Percentiles rank a stretch among this genome's conserved stretches.
phyloP scores from a whole-genome alignment of 2,797 vertebrate species.

The Rhodeus uyekii region DNA sequence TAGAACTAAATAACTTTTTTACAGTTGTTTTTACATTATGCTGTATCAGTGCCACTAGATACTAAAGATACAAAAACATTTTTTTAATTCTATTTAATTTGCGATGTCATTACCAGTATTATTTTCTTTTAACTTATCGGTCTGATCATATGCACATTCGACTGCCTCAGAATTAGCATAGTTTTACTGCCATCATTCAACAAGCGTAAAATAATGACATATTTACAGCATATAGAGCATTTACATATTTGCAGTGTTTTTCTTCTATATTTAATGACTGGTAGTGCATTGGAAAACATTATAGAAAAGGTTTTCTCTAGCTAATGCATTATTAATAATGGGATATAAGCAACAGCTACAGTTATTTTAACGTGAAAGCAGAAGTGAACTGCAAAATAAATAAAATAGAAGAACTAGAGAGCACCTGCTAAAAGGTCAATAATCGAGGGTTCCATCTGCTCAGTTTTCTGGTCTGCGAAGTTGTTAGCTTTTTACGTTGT shows the following conservation, averaged over 20 bases:
- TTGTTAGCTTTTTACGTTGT: not conserved
- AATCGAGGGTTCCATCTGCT: not conserved
- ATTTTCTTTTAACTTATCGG: too few species aligned
- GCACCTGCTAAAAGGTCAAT: not conserved
- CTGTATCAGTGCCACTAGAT: not conserved
- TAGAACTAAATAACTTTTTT: not conserved
- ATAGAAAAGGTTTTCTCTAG: slow-evolving; percentile 14
- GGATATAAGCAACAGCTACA: not conserved
- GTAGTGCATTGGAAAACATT: slow-evolving; percentile 16
- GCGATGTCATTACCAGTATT: too few species aligned
- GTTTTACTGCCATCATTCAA: slow-evolving; percentile 48
- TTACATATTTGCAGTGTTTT: slow-evolving; percentile 39
- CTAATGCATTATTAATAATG: slow-evolving; percentile 45
- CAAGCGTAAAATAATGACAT: slow-evolving; percentile 50
- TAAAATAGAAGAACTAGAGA: not conserved
- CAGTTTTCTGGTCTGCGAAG: not conserved
- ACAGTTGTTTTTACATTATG: not conserved
- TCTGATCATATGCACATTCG: not conserved
- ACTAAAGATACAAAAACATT: not conserved
- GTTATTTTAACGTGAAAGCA: slow-evolving; percentile 7
- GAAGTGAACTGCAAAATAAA: not conserved
- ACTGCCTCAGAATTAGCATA: not conserved
- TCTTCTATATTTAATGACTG: slow-evolving; percentile 20
- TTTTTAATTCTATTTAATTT: not conserved
- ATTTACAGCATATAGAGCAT: too few species aligned